phyloP scores from a whole-genome alignment of 2,888 invertebrate genomes.

The Latheticus oryzae region DNA sequence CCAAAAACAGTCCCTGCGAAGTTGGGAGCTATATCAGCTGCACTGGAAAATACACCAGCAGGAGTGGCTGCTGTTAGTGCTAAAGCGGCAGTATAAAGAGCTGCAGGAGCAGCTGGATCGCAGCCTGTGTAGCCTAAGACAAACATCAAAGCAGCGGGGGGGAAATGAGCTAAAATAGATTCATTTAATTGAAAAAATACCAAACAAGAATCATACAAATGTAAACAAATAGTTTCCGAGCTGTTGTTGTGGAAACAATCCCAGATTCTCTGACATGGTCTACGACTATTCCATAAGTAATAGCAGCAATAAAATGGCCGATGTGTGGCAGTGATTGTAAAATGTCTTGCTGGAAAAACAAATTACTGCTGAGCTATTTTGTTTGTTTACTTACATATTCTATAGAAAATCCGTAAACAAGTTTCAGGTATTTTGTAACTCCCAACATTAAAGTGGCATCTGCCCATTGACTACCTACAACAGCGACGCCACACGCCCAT shows the following conservation, averaged over 20 bases:
- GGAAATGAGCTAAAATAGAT: constrained; percentile 67
- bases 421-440: constrained; percentile 70
- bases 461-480: constrained; percentile 72
- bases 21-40: constrained; percentile 72
- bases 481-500: constrained; percentile 71
- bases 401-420: constrained; percentile 71
- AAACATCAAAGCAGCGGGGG: constrained; percentile 70
- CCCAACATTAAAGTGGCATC: constrained; percentile 71
- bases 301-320: constrained; percentile 70
- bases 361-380: not conserved
- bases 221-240: constrained; percentile 70
- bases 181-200: not conserved
- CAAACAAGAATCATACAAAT: constrained; percentile 66
- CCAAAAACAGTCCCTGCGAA: constrained; percentile 67
- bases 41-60: constrained; percentile 70
- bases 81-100: constrained; percentile 70
- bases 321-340: constrained; percentile 70
- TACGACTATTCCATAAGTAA: constrained; percentile 70
- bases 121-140: constrained; percentile 73
- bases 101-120: constrained; percentile 69
- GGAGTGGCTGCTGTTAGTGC: constrained; percentile 71
- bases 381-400: constrained; percentile 65
- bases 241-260: constrained; percentile 70
- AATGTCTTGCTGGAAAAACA: constrained; percentile 66
- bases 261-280: constrained; percentile 69